Evolutionary conservation across 2,888 invertebrate genomes (phyloP).

Genomic region (Buathra laborator): DNA sequence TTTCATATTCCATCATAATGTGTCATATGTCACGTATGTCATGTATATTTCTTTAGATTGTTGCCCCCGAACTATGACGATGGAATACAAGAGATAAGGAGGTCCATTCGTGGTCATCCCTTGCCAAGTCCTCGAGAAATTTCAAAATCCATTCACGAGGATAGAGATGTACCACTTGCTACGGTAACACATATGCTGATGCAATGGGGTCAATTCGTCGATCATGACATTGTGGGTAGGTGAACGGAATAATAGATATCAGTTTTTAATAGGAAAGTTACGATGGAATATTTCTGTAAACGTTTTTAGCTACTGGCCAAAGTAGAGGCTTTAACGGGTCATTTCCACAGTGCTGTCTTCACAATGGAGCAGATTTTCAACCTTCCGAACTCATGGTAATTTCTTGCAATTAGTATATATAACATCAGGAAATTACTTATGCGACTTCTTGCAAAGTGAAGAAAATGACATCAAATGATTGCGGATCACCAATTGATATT

Average conservation of each 20-base stretch:
- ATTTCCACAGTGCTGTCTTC: conserved; percentile 91
- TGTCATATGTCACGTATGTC: no score
- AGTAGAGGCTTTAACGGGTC: conserved; percentile 92
- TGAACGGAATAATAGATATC: not conserved
- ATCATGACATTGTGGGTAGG: conserved; percentile 92
- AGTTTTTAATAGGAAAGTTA: not conserved
- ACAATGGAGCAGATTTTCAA: conserved; percentile 87
- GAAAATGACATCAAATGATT: no score
- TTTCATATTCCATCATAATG: no score
- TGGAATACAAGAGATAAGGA: conserved; percentile 88
- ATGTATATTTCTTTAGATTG: conserved; percentile 86
- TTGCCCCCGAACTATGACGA: conserved; percentile 94
- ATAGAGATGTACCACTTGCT: conserved; percentile 88
- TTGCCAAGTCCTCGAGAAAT: conserved; percentile 93
- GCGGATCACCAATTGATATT: no score
- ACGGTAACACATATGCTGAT: conserved; percentile 93
- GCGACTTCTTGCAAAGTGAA: no score
- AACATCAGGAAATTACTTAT: no score
- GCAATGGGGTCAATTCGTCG: conserved; percentile 97
- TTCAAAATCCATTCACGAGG: conserved; percentile 89
- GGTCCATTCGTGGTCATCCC: conserved; percentile 86
- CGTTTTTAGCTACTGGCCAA: conserved; percentile 88
- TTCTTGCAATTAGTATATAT: not conserved
- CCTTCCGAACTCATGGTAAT: conserved; percentile 88
- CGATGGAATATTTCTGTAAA: not conserved